Percentiles rank a stretch among this genome's conserved stretches.
Evolutionary conservation across 2,797 vertebrate species (phyloP).

Genomic region (Pipistrellus pipistrellus): DNA sequence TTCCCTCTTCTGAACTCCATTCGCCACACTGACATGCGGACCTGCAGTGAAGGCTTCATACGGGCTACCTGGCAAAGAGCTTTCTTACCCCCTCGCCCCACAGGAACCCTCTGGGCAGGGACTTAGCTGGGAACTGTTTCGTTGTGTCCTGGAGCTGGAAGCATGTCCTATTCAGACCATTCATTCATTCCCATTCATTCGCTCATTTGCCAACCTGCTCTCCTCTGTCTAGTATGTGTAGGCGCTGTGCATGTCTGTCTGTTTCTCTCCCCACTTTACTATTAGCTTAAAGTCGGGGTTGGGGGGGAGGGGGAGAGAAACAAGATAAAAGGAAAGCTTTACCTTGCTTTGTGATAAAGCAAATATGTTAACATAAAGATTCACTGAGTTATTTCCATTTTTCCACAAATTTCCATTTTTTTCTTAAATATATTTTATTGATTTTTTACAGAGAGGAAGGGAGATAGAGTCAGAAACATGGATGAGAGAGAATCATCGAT

Average conservation of each 20-base stretch:
- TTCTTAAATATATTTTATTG: too few relatives aligned
- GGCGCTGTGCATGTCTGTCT: background rate
- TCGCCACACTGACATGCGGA: background rate
- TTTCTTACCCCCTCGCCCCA: background rate
- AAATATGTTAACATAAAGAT: slow-evolving; percentile 30
- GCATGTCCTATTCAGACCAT: background rate
- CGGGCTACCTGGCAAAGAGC: background rate
- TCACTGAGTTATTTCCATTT: slow-evolving; percentile 34
- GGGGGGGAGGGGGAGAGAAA: background rate
- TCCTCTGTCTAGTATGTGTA: background rate
- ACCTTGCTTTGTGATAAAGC: background rate
- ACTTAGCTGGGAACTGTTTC: background rate
- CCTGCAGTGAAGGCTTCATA: background rate
- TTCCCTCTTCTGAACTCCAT: background rate
- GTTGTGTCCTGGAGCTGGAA: background rate
- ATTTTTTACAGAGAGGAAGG: too few relatives aligned
- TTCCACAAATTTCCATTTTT: slow-evolving; percentile 27
- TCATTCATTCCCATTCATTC: background rate
- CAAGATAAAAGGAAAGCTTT: background rate
- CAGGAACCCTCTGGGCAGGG: background rate
- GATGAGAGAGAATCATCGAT: too few relatives aligned
- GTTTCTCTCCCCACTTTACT: background rate
- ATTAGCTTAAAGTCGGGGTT: background rate
- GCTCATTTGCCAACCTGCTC: background rate
- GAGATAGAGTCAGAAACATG: too few relatives aligned